phyloP scores from a whole-genome alignment of 2,113 vertebrate species.

The Panthera uncia region DNA sequence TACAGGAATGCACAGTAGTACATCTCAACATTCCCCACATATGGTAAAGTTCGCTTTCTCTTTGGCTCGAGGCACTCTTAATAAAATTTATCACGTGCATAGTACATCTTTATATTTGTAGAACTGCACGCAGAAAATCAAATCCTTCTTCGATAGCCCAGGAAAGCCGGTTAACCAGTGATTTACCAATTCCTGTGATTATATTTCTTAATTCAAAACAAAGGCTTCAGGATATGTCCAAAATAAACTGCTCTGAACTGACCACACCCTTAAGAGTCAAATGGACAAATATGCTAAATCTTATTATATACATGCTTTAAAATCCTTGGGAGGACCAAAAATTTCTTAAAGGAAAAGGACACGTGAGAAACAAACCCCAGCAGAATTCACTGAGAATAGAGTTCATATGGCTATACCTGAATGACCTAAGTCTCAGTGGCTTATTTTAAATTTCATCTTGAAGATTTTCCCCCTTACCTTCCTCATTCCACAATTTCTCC shows the following conservation, averaged over 20 bases:
- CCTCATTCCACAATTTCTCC: neutral
- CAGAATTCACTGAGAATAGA: neutral
- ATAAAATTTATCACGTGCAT: conserved; percentile 52
- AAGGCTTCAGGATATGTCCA: conserved; percentile 67
- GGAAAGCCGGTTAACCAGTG: conserved; percentile 56
- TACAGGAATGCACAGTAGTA: conserved; percentile 19
- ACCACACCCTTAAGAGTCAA: neutral
- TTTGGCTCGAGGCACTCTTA: conserved; percentile 64
- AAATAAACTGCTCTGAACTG: conserved; percentile 73
- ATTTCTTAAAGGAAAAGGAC: conserved; percentile 23
- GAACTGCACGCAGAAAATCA: neutral
- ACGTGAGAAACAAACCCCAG: neutral
- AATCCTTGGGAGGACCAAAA: neutral
- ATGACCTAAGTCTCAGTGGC: neutral
- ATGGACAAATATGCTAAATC: neutral
- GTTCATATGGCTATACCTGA: neutral
- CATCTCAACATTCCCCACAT: conserved; percentile 27
- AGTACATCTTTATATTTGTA: conserved; percentile 48
- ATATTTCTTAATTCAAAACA: conserved; percentile 58
- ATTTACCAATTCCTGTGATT: conserved; percentile 25
- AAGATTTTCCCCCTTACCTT: neutral
- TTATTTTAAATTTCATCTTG: conserved; percentile 45
- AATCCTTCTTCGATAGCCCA: neutral
- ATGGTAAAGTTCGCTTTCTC: conserved; percentile 37
- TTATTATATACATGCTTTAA: conserved; percentile 2